Base-by-base conservation (phyloP, 2,797 vertebrate genomes). In the Dallia pectoralis region DNA sequence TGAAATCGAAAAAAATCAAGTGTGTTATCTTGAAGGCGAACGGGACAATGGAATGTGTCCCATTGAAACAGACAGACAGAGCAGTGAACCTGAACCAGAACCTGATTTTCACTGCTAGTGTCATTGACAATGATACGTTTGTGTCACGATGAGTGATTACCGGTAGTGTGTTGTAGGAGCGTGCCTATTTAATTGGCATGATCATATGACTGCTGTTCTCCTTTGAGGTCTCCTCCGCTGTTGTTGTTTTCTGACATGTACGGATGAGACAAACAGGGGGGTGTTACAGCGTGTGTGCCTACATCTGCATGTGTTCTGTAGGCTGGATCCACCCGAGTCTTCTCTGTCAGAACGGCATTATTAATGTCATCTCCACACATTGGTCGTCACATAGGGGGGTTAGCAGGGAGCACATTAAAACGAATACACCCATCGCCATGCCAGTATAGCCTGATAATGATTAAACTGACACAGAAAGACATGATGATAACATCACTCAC, bases 261-360 rank as follows among this genome's bases (percentile, higher is more conserved):
- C 36, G 48, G 12, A 29, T 56, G 69, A 59, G 53, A 25, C n/a
- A 4, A 25, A 59, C 8, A 2, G n/a, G 22, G 19, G 22, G 51
- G n/a, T 48, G 67, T 69, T 22, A 7, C 29, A 32, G 16, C 77
- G 16, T 79, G 84, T 77, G 70, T 81, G 47, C 22, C 4, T 63
- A 6, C n/a, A n/a, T n/a, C n/a, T 32, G 61, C 29, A 2, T 64
- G 27, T 64, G 4, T 64, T 30, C 29, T 14, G 29, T 64, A 64
- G 29, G 62, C 29, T 18, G 62, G 27, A 27, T 63, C 61, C 27
- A 15, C 15, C 16, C 16, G 32, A 16, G 62, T 29, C 22, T 12
- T 16, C 29, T 18, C 30, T 32, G 29, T 30, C 30, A 30, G 62
- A 64, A 32, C 29, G 30, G 62, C 15, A 64, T 32, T 33, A 63